Conservation (phyloP, 2,113 vertebrate species). For the Sciurus niger region DNA sequence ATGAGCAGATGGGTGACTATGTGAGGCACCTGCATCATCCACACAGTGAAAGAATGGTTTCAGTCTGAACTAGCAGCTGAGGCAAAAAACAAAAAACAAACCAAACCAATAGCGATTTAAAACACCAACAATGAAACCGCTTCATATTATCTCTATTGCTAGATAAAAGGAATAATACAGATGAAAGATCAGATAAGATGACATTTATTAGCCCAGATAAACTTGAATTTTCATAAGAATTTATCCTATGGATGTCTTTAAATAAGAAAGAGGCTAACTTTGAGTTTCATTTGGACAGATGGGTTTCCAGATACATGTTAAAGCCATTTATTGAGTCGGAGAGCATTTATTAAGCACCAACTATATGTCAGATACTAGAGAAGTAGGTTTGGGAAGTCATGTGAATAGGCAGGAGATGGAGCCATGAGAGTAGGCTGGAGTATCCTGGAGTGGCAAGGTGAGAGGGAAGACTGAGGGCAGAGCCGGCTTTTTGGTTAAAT, state of each 20-base stretch:
- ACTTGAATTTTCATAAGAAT: constrained; percentile 3
- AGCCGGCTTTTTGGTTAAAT: neutral
- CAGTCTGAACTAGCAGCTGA: neutral
- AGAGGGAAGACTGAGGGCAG: neutral
- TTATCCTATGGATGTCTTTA: neutral
- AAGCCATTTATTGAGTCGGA: neutral
- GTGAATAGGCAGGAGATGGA: neutral
- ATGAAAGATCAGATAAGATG: neutral
- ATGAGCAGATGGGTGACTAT: neutral
- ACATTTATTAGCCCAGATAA: neutral
- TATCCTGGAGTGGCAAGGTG: neutral
- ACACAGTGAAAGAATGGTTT: neutral
- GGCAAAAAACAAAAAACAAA: neutral
- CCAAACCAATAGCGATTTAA: too few species aligned
- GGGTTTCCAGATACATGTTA: neutral
- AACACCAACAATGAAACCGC: too few species aligned
- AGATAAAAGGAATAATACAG: neutral
- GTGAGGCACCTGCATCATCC: neutral
- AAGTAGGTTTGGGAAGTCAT: neutral
- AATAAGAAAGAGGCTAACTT: neutral
- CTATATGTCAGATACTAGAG: neutral
- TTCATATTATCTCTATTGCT: neutral
- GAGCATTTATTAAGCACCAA: neutral
- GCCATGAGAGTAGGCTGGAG: neutral
- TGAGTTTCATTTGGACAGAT: neutral